These are phyloP conservation scores for Leguminivora glycinivorella DNA, from an alignment of 1,140 invertebrate genomes.

Conservation along the genomic window DNA sequence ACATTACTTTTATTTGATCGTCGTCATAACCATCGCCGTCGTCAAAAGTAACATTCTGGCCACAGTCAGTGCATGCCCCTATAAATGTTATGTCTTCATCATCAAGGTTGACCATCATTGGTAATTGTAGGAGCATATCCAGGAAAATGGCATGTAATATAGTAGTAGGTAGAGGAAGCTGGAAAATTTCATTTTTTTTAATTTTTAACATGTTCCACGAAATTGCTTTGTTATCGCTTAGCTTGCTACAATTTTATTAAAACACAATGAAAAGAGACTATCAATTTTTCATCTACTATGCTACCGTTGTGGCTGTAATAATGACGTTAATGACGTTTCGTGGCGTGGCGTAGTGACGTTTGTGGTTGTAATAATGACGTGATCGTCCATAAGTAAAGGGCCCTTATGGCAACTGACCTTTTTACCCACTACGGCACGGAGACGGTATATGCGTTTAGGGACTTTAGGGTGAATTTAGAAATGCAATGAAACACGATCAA, in stretches of 20 bases:
- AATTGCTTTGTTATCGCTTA: background rate
- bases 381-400: too few relatives aligned
- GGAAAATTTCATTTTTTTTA: constrained; percentile 2
- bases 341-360: too few relatives aligned
- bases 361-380: too few relatives aligned
- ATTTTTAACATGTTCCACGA: constrained; percentile 6
- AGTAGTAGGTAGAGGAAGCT: background rate
- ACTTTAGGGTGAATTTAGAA: too few relatives aligned
- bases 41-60: constrained; percentile 5
- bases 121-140: background rate
- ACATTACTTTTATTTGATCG: constrained; percentile 13
- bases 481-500: too few relatives aligned
- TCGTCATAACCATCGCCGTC: constrained; percentile 5
- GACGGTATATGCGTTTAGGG: too few relatives aligned
- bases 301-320: too few relatives aligned
- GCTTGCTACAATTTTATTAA: constrained; percentile 3
- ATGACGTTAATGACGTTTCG: too few relatives aligned
- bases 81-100: constrained; percentile 31
- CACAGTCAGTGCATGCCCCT: background rate
- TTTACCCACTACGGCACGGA: too few relatives aligned
- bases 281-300: background rate
- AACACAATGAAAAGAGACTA: background rate
- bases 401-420: too few relatives aligned
- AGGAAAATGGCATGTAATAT: constrained; percentile 11
- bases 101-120: background rate